These are phyloP conservation scores for Labrus mixtus DNA, from an alignment of 2,113 vertebrate species.

Conservation along the genomic window DNA sequence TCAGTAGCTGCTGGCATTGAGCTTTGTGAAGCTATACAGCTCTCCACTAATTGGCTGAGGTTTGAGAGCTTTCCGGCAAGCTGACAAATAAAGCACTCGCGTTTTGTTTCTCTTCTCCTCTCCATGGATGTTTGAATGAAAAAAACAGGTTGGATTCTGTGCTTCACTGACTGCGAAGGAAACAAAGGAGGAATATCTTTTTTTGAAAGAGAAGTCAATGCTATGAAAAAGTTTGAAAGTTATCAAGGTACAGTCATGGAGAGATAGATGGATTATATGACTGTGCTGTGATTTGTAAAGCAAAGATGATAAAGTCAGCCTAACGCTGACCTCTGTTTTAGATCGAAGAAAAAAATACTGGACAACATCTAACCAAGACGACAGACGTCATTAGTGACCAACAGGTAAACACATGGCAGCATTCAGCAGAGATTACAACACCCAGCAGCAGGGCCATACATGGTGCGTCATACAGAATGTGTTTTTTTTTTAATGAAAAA, in stretches of 20 bases:
- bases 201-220: not conserved
- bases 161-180: not conserved
- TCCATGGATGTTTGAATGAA: slow-evolving; percentile 66
- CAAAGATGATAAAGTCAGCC: slow-evolving; percentile 15
- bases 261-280: slow-evolving; percentile 12
- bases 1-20: slow-evolving; percentile 85
- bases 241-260: slow-evolving; percentile 7
- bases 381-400: not conserved
- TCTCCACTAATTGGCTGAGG: slow-evolving; percentile 82
- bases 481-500: not conserved
- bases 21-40: slow-evolving; percentile 68
- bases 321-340: not conserved
- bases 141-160: slow-evolving; percentile 11
- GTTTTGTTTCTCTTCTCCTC: slow-evolving; percentile 60
- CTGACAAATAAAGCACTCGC: slow-evolving; percentile 42
- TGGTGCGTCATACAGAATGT: not conserved
- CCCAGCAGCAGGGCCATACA: not conserved
- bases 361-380: not conserved
- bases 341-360: not conserved
- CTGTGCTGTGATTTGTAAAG: slow-evolving; percentile 26
- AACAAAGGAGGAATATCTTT: slow-evolving; percentile 4
- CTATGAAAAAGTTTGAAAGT: slow-evolving; percentile 9
- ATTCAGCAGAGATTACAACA: not conserved
- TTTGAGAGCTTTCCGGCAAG: slow-evolving; percentile 76
- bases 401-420: not conserved